Evolutionary conservation across 2,888 invertebrate species (phyloP).

Genomic region (Morpho deidamia): DNA sequence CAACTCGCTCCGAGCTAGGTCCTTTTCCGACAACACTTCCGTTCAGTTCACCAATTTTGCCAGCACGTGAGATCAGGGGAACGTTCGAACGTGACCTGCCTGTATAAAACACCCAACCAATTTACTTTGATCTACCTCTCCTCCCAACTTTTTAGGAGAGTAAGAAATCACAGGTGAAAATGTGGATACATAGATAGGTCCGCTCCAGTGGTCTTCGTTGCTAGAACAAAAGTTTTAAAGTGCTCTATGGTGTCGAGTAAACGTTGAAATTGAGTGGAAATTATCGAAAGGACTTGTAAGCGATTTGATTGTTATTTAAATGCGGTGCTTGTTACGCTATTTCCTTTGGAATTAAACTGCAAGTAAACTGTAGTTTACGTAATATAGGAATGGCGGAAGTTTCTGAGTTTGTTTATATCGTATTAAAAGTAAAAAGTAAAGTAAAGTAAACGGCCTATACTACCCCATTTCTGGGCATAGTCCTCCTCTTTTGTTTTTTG

Average conservation of each 20-base stretch:
- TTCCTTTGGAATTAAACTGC: neutral
- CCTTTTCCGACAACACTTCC: constrained; percentile 40
- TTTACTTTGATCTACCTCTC: constrained; percentile 20
- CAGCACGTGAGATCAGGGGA: constrained; percentile 50
- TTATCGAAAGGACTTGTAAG: constrained; percentile 29
- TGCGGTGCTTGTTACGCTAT: neutral
- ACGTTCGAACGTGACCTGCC: constrained; percentile 45
- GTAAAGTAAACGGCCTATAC: no score
- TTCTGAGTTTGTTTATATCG: no score
- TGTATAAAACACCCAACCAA: constrained; percentile 34
- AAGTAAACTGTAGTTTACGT: neutral
- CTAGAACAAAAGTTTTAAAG: constrained; percentile 47
- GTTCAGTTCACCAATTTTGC: constrained; percentile 45
- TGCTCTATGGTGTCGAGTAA: constrained; percentile 42
- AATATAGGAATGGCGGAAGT: neutral
- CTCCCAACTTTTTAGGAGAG: constrained; percentile 7
- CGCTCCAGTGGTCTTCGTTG: constrained; percentile 27
- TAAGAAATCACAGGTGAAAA: constrained; percentile 7
- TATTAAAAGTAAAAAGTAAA: no score
- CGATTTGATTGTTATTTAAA: constrained; percentile 21
- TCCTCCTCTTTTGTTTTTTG: no score
- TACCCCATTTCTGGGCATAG: no score
- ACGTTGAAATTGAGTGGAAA: constrained; percentile 49
- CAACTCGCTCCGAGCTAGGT: constrained; percentile 31
- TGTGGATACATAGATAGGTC: constrained; percentile 15